Evolutionary conservation across 1,140 invertebrate genomes (phyloP), one percentile per base, ranked within the genome.

Genomic region (Drosophila subobscura): DNA sequence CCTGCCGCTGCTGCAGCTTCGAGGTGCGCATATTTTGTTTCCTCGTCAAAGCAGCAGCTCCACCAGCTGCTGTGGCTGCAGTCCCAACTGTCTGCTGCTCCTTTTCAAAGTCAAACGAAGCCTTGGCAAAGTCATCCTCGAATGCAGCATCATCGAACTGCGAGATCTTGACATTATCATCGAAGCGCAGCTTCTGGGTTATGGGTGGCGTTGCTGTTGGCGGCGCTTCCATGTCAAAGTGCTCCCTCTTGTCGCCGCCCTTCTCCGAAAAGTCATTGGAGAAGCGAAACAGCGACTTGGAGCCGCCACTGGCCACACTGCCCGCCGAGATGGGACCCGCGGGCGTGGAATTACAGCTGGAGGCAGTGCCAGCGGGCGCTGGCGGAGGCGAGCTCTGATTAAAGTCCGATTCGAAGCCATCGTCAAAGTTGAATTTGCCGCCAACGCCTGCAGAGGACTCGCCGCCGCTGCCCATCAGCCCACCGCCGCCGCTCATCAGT

Each of bases 221-320:
- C 29, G 79, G 64, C 7, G 78, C 46, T 12, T 86, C 78, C 57
- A 70, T 23, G 4, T 86, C 83, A 10, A 75, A 86, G 27, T 79
- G 81, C 41, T 78, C 65, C 51, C 77, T 46, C 42, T 90, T 91
- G 29, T 93, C 93, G 16, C 93, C 89, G 4, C 33, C 33, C 33
- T 37, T 37, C 33, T 93, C 93, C 1, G 93, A 94, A 66, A 93
- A 93, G 73, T 94, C 93, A 67, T 93, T 93, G 10, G 93, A 93
- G 73, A 94, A 94, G 40, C 93, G 90, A 27, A 92, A 92, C n/a
- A 91, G 77, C 27, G 75, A 90, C 66, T 88, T 91, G 50, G 75
- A 84, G 22, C 77, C 79, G 4, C 52, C 46, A 45, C 65, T 57
- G 45, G 55, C 51, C 0, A 42, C 23, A 20, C 60, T 75, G 10